Evolutionary conservation across 2,888 invertebrate species (phyloP).

Genomic region (Penaeus monodon): DNA sequence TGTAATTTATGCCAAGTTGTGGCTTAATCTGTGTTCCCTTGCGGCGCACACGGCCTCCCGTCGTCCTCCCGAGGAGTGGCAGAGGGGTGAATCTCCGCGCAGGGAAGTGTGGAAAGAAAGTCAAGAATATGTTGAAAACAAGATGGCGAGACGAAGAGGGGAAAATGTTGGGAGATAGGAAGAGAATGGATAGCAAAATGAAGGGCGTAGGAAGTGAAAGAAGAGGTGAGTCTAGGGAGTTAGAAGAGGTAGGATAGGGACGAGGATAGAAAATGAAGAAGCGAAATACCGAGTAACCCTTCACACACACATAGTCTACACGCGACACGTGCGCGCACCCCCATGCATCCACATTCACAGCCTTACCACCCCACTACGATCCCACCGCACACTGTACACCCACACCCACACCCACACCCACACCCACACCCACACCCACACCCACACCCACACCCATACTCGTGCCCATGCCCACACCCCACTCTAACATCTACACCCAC

Average conservation of each 20-base stretch:
- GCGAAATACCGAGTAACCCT: background rate
- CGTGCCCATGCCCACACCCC: no score
- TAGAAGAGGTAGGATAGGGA: background rate
- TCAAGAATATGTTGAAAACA: no score
- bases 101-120: no score
- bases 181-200: background rate
- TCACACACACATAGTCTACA: no score
- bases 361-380: no score
- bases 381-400: no score
- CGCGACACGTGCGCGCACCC: no score
- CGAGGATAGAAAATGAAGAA: background rate
- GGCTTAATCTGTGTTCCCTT: slow-evolving; percentile 33
- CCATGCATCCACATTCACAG: no score
- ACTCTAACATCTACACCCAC: no score
- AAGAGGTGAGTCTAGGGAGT: background rate
- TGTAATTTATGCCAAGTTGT: slow-evolving; percentile 40
- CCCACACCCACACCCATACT: no score
- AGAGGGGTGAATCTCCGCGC: background rate
- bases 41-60: slow-evolving; percentile 18
- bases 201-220: background rate
- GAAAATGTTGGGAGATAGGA: background rate
- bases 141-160: background rate
- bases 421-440: no score
- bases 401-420: no score
- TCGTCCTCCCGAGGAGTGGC: slow-evolving; percentile 13